These are phyloP conservation scores for Pseudocheirus occidentalis DNA, from an alignment of 2,797 vertebrate species.

Conservation along the genomic window DNA sequence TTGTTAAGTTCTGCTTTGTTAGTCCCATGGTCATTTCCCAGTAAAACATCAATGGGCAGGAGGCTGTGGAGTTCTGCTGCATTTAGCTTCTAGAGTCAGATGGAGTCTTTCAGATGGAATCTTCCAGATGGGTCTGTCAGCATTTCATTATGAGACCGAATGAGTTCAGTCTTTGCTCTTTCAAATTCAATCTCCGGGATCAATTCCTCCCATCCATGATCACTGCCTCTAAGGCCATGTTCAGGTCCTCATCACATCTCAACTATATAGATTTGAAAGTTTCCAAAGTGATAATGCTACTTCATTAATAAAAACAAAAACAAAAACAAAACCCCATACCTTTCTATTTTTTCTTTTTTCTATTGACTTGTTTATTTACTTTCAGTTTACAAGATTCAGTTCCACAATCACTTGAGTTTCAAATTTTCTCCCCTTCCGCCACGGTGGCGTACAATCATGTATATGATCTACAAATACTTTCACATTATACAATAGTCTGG, in stretches of 20 bases:
- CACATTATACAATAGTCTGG: no score
- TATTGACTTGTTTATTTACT: no score
- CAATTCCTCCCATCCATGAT: background rate
- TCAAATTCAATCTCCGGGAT: background rate
- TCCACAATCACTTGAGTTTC: no score
- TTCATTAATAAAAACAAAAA: background rate
- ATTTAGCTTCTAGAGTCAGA: background rate
- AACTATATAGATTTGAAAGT: background rate
- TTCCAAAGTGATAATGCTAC: background rate
- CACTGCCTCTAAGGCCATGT: background rate
- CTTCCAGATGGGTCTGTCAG: background rate
- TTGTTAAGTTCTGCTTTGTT: background rate
- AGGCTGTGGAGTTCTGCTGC: background rate
- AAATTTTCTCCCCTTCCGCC: no score
- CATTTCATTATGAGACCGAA: background rate
- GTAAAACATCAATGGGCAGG: background rate
- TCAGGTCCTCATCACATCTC: background rate
- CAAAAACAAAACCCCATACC: background rate
- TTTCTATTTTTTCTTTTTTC: no score
- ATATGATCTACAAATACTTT: no score
- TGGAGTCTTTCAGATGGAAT: background rate
- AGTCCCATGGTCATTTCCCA: background rate
- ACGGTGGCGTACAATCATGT: no score
- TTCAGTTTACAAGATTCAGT: no score
- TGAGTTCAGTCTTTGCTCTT: background rate